Evolutionary conservation across 2,797 vertebrate species (phyloP).

Genomic region (Bradypodion ventrale): DNA sequence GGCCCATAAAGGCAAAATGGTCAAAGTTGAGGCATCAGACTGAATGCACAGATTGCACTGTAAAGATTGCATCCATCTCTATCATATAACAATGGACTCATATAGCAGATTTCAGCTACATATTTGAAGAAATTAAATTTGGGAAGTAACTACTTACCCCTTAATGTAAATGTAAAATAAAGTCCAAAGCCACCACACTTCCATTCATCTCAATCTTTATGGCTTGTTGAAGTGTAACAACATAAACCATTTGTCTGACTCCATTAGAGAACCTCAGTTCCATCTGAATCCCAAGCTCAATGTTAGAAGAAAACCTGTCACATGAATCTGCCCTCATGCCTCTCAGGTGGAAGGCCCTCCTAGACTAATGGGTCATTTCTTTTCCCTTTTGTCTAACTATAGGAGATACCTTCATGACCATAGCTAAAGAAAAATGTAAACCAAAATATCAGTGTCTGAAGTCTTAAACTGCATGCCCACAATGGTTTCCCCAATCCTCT

Average conservation of each 20-base stretch:
- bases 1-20: too few relatives aligned
- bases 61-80: background rate
- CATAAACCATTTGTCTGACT: background rate
- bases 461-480: background rate
- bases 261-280: background rate
- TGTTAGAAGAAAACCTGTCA: background rate
- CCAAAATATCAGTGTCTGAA: background rate
- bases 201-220: background rate
- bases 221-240: background rate
- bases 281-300: background rate
- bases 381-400: background rate
- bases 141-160: background rate
- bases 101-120: background rate
- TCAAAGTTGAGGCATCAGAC: too few relatives aligned
- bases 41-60: too few relatives aligned
- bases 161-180: conserved; percentile 1
- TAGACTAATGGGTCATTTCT: conserved; percentile 3
- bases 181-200: background rate
- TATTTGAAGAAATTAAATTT: background rate
- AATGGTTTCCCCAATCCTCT: background rate
- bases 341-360: background rate
- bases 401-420: background rate
- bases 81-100: background rate
- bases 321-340: background rate
- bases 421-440: background rate